These are phyloP conservation scores for Asteroscopus sphinx DNA, from an alignment of 2,888 invertebrate species.

Conservation along the genomic window DNA sequence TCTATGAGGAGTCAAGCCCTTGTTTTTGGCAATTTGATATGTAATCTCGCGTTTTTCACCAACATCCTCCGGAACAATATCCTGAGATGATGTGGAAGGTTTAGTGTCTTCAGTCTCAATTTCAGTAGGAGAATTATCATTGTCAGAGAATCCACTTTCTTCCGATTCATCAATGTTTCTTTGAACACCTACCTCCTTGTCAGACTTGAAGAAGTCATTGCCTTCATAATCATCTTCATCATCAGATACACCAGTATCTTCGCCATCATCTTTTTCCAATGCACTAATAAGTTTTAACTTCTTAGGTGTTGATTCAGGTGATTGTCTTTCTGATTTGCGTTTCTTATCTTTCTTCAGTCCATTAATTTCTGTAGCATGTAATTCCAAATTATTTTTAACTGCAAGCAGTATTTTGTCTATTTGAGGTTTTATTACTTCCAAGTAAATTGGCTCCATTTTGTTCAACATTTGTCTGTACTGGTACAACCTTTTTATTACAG, in stretches of 20 bases:
- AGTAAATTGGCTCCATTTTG: conserved; percentile 93
- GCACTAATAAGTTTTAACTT: conserved; percentile 82
- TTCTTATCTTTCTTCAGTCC: conserved; percentile 66
- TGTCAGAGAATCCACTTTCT: conserved; percentile 84
- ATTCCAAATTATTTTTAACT: conserved; percentile 81
- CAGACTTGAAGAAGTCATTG: conserved; percentile 74
- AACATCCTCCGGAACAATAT: conserved; percentile 71
- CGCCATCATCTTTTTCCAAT: conserved; percentile 81
- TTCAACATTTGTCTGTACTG: conserved; percentile 94
- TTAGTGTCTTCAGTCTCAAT: conserved; percentile 73
- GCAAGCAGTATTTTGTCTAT: conserved; percentile 91
- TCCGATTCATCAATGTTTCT: conserved; percentile 78
- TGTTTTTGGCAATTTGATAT: conserved; percentile 98
- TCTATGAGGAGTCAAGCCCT: conserved; percentile 96
- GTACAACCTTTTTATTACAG: conserved; percentile 95
- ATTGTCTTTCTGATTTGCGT: conserved; percentile 71
- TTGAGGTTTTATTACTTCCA: conserved; percentile 92
- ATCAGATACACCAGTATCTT: conserved; percentile 84
- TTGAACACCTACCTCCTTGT: conserved; percentile 54
- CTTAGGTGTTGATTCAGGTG: conserved; percentile 71
- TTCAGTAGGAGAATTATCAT: conserved; percentile 73
- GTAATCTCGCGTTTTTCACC: conserved; percentile 95
- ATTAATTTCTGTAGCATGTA: conserved; percentile 68
- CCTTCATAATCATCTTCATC: conserved; percentile 82
- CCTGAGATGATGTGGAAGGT: conserved; percentile 75